Evolutionary conservation across 2,113 vertebrate genomes (phyloP).

Genomic region (Dicerorhinus sumatrensis): DNA sequence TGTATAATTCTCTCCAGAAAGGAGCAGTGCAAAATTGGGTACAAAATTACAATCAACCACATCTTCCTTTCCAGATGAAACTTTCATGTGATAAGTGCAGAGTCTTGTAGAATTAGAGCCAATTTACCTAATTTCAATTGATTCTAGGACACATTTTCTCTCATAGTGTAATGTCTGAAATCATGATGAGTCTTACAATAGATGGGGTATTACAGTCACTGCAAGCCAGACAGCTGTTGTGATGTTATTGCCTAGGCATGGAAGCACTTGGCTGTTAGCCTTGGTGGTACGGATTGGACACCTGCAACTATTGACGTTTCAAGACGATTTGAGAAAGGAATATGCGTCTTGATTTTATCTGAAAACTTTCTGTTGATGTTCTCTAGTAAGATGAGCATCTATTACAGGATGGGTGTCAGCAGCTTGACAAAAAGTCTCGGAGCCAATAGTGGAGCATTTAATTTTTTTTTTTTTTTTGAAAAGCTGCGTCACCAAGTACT

Average conservation of each 20-base stretch:
- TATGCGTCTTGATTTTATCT: slow-evolving; percentile 27
- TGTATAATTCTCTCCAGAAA: background rate
- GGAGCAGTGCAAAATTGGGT: background rate
- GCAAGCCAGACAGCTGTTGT: slow-evolving; percentile 35
- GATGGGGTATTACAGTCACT: background rate
- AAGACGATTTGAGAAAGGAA: slow-evolving; percentile 47
- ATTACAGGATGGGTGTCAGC: background rate
- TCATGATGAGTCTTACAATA: background rate
- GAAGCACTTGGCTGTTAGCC: slow-evolving; percentile 16
- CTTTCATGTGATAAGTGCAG: background rate
- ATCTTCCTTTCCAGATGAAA: slow-evolving; percentile 30
- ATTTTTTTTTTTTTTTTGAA: background rate
- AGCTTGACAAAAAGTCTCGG: background rate
- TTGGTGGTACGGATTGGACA: background rate
- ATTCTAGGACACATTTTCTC: slow-evolving; percentile 36
- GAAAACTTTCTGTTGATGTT: background rate
- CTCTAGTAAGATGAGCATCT: background rate
- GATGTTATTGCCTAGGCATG: slow-evolving; percentile 44
- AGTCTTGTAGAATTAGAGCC: background rate
- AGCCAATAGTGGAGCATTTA: background rate
- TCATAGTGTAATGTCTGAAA: slow-evolving; percentile 9
- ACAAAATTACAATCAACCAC: background rate
- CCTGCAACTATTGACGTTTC: background rate
- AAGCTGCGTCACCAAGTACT: background rate
- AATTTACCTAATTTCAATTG: background rate